Evolutionary conservation across 1,140 invertebrate genomes (phyloP).

Genomic region (Drosophila prosaltans): DNA sequence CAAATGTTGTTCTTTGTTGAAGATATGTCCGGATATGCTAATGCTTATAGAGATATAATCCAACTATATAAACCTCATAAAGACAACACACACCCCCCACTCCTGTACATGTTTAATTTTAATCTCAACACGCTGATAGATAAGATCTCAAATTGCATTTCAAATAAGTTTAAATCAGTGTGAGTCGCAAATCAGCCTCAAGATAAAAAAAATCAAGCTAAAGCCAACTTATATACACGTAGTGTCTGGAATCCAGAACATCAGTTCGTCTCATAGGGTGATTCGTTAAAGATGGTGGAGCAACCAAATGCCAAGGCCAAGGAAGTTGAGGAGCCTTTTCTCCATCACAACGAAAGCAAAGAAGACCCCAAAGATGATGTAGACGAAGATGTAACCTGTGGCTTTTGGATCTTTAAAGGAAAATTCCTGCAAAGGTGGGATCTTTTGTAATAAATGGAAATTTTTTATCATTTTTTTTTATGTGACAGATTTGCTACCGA

Average conservation of each 20-base stretch:
- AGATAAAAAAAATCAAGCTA: background rate
- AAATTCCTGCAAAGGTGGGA: conserved; percentile 83
- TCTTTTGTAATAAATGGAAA: background rate
- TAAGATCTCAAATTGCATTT: conserved; percentile 9
- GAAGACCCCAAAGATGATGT: background rate
- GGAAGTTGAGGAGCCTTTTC: background rate
- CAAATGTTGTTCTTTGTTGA: background rate
- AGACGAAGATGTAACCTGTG: conserved; percentile 86
- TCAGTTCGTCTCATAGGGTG: background rate
- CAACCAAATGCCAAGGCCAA: background rate
- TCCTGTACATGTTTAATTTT: background rate
- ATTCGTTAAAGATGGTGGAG: background rate
- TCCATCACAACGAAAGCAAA: background rate
- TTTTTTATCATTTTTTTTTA: background rate
- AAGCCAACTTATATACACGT: background rate
- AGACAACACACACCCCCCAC: background rate
- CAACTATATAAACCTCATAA: background rate
- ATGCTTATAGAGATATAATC: conserved; percentile 6
- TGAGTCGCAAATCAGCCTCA: background rate
- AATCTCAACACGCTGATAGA: conserved; percentile 1
- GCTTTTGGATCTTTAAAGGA: conserved; percentile 85
- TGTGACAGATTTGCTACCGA: conserved; percentile 87
- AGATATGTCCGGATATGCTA: background rate
- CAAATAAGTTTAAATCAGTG: conserved; percentile 2
- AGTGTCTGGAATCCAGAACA: background rate